These are phyloP conservation scores for Cantharis rustica DNA, from an alignment of 2,888 invertebrate species.

Conservation along the genomic window DNA sequence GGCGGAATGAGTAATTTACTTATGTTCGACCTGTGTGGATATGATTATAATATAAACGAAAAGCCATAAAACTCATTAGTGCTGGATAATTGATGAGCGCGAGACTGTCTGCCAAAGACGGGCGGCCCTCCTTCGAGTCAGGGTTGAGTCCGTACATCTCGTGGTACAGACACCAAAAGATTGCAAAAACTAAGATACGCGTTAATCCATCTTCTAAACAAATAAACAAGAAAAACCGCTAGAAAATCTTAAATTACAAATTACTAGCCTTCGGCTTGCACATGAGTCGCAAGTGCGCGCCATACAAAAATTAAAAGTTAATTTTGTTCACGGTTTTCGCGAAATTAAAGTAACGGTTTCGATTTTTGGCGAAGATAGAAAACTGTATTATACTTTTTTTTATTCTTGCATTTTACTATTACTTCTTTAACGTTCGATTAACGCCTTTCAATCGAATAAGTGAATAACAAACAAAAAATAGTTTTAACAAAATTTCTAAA, in stretches of 20 bases:
- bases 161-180: conserved; percentile 13
- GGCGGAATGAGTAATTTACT: conserved; percentile 35
- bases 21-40: conserved; percentile 33
- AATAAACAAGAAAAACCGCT: conserved; percentile 18
- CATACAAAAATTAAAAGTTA: conserved; percentile 12
- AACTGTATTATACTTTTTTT: neutral
- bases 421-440: neutral
- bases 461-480: neutral
- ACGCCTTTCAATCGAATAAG: neutral
- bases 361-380: conserved; percentile 7
- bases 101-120: conserved; percentile 35
- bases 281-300: conserved; percentile 10
- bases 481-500: neutral
- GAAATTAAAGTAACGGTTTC: conserved; percentile 21
- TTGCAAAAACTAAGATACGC: conserved; percentile 19
- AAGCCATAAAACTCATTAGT: conserved; percentile 50
- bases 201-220: conserved; percentile 25
- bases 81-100: conserved; percentile 47
- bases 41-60: conserved; percentile 46
- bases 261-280: conserved; percentile 19
- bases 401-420: neutral
- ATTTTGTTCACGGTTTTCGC: conserved; percentile 18
- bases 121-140: conserved; percentile 33
- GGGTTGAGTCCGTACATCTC: conserved; percentile 28
- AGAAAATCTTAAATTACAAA: conserved; percentile 19